phyloP scores from a whole-genome alignment of 1,140 invertebrate genomes.

The Microplitis mediator region DNA sequence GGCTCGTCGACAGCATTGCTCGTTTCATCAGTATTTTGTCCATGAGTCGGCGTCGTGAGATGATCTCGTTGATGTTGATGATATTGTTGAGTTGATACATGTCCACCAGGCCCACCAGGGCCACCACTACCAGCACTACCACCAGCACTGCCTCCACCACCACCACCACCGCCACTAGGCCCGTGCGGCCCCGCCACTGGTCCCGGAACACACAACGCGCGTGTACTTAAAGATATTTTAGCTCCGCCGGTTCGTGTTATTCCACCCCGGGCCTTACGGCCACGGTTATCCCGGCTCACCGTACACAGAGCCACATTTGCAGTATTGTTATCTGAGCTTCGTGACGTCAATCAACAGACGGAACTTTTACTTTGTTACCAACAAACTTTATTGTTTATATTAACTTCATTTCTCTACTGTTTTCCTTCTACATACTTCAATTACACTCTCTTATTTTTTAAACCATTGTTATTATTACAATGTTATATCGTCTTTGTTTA shows the following conservation, averaged over 20 bases:
- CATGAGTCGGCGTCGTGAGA: slow-evolving; percentile 12
- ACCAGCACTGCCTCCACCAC: slow-evolving; percentile 24
- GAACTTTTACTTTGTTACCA: not conserved
- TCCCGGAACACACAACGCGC: slow-evolving; percentile 47
- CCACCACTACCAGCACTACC: slow-evolving; percentile 23
- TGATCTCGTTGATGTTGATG: slow-evolving; percentile 12
- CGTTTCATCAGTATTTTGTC: slow-evolving; percentile 24
- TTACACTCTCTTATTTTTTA: too few species aligned
- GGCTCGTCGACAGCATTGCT: slow-evolving; percentile 43
- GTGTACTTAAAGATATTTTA: slow-evolving; percentile 46
- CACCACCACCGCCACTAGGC: slow-evolving; percentile 33
- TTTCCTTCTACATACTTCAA: too few species aligned
- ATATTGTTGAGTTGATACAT: slow-evolving; percentile 21
- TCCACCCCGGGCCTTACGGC: slow-evolving; percentile 47
- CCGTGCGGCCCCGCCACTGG: slow-evolving; percentile 35
- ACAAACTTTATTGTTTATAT: not conserved
- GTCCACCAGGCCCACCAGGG: slow-evolving; percentile 9
- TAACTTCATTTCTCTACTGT: too few species aligned
- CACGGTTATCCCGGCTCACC: slow-evolving; percentile 52
- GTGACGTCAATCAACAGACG: slow-evolving; percentile 16
- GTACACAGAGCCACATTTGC: slow-evolving; percentile 60
- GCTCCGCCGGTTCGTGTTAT: slow-evolving; percentile 37
- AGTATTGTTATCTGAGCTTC: slow-evolving; percentile 39
- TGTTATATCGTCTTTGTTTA: too few species aligned
- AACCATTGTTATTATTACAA: too few species aligned